Evolutionary conservation across 1,140 invertebrate genomes (phyloP).

Genomic region (Adelges cooleyi): DNA sequence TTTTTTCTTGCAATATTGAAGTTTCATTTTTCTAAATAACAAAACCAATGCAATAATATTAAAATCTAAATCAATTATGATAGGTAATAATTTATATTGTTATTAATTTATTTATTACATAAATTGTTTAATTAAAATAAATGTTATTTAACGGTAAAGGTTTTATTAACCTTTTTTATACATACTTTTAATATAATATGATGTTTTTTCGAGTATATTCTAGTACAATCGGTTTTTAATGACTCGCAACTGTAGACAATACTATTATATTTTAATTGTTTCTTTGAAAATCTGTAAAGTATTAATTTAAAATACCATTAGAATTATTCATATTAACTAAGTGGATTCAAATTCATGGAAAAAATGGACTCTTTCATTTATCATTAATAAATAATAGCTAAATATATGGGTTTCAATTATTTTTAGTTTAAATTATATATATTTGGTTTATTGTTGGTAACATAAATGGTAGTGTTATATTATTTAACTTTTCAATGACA

Average conservation of each 20-base stretch:
- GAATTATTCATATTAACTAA: too few species aligned
- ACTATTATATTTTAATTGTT: conserved; percentile 25
- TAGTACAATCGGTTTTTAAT: conserved; percentile 30
- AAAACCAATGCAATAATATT: neutral
- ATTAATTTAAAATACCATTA: too few species aligned
- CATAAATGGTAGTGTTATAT: too few species aligned
- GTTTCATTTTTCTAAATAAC: conserved; percentile 42
- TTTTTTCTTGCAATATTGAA: conserved; percentile 49
- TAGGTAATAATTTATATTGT: neutral
- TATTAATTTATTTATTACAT: neutral
- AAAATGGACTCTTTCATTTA: conserved; percentile 30
- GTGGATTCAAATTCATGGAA: too few species aligned
- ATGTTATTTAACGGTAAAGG: neutral
- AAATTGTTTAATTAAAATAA: neutral
- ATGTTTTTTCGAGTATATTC: conserved; percentile 27
- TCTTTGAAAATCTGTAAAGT: conserved; percentile 39
- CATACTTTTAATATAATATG: neutral
- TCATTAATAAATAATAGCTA: neutral
- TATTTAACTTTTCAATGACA: too few species aligned
- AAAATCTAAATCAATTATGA: conserved; percentile 11
- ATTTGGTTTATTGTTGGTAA: too few species aligned
- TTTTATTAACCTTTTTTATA: neutral
- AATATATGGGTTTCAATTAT: neutral
- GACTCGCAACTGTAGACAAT: conserved; percentile 9
- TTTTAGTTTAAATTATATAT: neutral